Evolutionary conservation across 2,888 invertebrate genomes (phyloP), one percentile per base, ranked within the genome.

Genomic region (Xestobium rufovillosum): DNA sequence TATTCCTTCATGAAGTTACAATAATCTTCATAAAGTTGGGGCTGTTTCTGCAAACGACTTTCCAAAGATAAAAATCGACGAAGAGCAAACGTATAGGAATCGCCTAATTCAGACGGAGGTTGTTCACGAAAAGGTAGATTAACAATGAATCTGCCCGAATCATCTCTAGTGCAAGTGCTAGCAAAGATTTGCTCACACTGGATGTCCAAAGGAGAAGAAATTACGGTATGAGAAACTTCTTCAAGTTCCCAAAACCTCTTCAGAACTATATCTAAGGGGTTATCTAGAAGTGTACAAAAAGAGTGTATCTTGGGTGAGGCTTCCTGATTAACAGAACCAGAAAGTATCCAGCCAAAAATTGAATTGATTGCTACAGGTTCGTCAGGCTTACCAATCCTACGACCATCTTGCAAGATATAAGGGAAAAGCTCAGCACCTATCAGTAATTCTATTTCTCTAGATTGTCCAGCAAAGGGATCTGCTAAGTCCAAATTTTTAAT

Each of bases 1-100:
- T 41, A 43, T 9, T 38, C 41, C 19, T 35, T 1, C 41, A 42
- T 41, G 26, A 42, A 43, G 8, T 38, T 23, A 34, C 12, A 34
- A 13, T 36, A 14, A 2, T 36, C 6, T 12, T 17, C 11, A 9
- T 10, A 9, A 8, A 28, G 11, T 9, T n/a, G 6, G 11, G 8
- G 9, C 8, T 28, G 6, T 8, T 6, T 10, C 8, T 8, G 6
- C 11, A 28, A 10, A 10, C 28, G 28, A n/a, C 11, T 28, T 28
- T 28, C 28, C n/a, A n/a, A 28, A 6, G 9, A 8, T n/a, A n/a
- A 6, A 11, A 28, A 28, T 9, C 28, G 8, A 8, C 11, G 8
- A n/a, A 28, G 28, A 10, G 28, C 28, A 10, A 6, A n/a, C 8
- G 8, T 11, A n/a, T 10, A 8, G 8, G 28, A 28, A 28, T 10